These are phyloP conservation scores for Scelioninae gen. 1 DNA, from an alignment of 2,888 invertebrate species.

Conservation along the genomic window DNA sequence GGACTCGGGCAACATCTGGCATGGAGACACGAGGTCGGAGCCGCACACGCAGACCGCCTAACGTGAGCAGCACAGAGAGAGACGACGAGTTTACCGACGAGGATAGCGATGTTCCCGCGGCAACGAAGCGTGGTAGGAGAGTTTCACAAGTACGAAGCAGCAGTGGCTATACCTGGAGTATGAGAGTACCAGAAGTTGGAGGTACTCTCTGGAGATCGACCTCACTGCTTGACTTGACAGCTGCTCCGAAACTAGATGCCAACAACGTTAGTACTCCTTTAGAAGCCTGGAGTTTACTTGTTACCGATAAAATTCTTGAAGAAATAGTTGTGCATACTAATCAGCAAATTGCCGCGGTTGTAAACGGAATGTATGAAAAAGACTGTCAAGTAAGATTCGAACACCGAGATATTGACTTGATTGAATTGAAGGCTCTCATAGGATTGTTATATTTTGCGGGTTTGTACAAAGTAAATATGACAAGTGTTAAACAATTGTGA, in stretches of 20 bases:
- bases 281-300: conserved; percentile 39
- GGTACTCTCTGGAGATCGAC: conserved; percentile 27
- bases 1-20: conserved; percentile 9
- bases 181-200: conserved; percentile 35
- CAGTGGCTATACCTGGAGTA: conserved; percentile 42
- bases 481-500: conserved; percentile 8
- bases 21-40: not conserved
- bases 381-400: not conserved
- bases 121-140: conserved; percentile 17
- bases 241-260: conserved; percentile 27
- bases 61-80: conserved; percentile 13
- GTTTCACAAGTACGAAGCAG: conserved; percentile 20
- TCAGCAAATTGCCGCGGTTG: not conserved
- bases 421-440: conserved; percentile 49
- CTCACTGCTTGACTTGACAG: not conserved
- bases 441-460: conserved; percentile 50
- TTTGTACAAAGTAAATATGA: conserved; percentile 28
- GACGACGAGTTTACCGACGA: conserved; percentile 3
- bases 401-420: conserved; percentile 26
- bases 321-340: conserved; percentile 20
- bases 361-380: not conserved
- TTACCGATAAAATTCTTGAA: conserved; percentile 44
- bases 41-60: conserved; percentile 6
- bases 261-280: conserved; percentile 21
- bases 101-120: conserved; percentile 12